Evolutionary conservation across 2,113 vertebrate genomes (phyloP), one percentile per base, ranked within the genome.

Genomic region (Haemorhous mexicanus): DNA sequence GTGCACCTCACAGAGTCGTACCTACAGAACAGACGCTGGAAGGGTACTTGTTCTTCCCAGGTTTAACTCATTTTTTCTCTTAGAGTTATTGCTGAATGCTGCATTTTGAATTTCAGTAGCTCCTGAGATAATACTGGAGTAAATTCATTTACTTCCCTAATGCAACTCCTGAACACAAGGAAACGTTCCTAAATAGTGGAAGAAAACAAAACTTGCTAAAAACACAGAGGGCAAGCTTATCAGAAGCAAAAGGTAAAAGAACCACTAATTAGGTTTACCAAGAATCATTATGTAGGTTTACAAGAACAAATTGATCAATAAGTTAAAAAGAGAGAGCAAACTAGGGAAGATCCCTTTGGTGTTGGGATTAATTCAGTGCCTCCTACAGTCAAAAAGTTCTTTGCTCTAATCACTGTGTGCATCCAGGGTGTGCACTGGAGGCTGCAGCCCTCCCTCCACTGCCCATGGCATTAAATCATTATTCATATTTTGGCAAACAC

Each of bases 381-480:
- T 94, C 30, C 33, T 61, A 59, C 21, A 63, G 35, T 43, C 16
- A 78, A 84, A 44, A 78, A 69, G 17, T 26, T 41, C 19, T 41
- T 44, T 33, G 3, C 16, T 76, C 17, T 69, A 43, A 84, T 44
- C 49, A 11, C 12, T 28, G 5, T 2, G 20, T 15, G 15, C 1
- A 2, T 10, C 27, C 2, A 28, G 8, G 4, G 6, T 20, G 5
- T 47, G 13, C 30, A 43, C 2, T 26, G 22, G 11, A 44, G 32
- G 24, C 19, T 76, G 39, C 28, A 67, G 23, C 33, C 12, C 32
- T 44, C 26, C 13, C 30, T 73, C 37, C 49, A 1, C 44, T 10
- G 13, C 43, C 27, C 16, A 7, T 1, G 1, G 3, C 46, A 21
- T 2, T 9, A 11, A 78, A 68, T 4, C 4, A 1, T 26, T 20